Conservation (phyloP, 1,140 invertebrate genomes). For the Drosophila mayri region DNA sequence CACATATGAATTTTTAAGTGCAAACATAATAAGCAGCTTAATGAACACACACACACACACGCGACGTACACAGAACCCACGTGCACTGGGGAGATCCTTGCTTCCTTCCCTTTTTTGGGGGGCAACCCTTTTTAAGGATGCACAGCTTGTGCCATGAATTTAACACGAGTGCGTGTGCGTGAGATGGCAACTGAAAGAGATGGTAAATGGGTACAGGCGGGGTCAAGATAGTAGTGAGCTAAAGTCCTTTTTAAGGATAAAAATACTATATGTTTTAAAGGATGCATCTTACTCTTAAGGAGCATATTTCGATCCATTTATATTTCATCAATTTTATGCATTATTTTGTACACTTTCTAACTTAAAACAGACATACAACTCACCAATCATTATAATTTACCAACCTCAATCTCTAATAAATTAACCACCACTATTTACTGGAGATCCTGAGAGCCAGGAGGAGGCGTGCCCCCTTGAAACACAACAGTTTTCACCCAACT, state of each 20-base stretch:
- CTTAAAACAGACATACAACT: too few species aligned
- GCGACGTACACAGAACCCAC: constrained; percentile 10
- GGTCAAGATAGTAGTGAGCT: constrained; percentile 1
- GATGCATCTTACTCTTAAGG: too few species aligned
- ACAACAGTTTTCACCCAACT: constrained; percentile 42
- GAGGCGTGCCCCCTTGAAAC: constrained; percentile 2
- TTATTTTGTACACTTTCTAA: too few species aligned
- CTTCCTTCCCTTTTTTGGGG: neutral
- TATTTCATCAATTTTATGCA: neutral
- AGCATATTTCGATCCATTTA: neutral
- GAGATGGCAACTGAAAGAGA: constrained; percentile 6
- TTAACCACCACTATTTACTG: neutral
- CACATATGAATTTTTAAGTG: constrained; percentile 83
- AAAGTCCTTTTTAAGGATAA: neutral
- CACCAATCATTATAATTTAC: neutral
- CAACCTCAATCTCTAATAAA: neutral
- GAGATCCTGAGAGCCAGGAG: neutral
- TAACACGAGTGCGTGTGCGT: constrained; percentile 61
- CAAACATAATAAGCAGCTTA: constrained; percentile 84
- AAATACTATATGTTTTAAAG: too few species aligned
- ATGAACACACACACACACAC: constrained; percentile 72
- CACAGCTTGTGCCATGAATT: constrained; percentile 68
- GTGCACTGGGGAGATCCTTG: constrained; percentile 39
- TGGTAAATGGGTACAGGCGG: neutral
- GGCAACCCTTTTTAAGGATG: constrained; percentile 72